Evolutionary conservation across 2,113 vertebrate species (phyloP).

Genomic region (Nothobranchius kuhntae): DNA sequence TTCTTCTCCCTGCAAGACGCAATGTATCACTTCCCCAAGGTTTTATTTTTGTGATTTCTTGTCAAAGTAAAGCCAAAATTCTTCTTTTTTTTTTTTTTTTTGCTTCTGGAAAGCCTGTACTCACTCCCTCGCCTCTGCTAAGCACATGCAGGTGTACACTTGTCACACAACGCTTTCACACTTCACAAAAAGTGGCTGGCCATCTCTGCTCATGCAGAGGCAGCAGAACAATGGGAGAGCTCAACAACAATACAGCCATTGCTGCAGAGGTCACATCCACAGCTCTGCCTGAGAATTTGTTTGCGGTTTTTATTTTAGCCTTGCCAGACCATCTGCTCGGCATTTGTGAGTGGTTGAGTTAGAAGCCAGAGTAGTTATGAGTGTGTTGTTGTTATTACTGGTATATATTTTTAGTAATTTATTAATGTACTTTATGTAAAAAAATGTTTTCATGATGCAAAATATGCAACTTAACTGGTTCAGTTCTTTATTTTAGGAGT

Average conservation of each 20-base stretch:
- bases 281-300: conserved; percentile 66
- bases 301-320: conserved; percentile 62
- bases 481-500: too few relatives aligned
- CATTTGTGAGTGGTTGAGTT: conserved; percentile 59
- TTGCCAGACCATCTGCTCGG: conserved; percentile 73
- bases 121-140: neutral
- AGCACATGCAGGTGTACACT: conserved; percentile 41
- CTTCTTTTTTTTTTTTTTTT: conserved; percentile 20
- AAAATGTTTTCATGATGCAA: too few relatives aligned
- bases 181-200: conserved; percentile 33
- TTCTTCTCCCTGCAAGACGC: conserved; percentile 9
- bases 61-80: conserved; percentile 30
- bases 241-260: conserved; percentile 20
- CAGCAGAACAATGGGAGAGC: conserved; percentile 48
- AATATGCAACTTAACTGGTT: too few relatives aligned
- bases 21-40: conserved; percentile 14
- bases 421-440: too few relatives aligned
- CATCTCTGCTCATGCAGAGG: conserved; percentile 31
- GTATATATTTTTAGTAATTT: too few relatives aligned
- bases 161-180: conserved; percentile 45
- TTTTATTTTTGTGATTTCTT: conserved; percentile 11
- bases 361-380: conserved; percentile 36
- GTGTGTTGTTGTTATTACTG: too few relatives aligned
- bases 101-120: conserved; percentile 14
- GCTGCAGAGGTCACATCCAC: conserved; percentile 52